Evolutionary conservation across 2,888 invertebrate species (phyloP).

Genomic region (Trachelus stipa): DNA sequence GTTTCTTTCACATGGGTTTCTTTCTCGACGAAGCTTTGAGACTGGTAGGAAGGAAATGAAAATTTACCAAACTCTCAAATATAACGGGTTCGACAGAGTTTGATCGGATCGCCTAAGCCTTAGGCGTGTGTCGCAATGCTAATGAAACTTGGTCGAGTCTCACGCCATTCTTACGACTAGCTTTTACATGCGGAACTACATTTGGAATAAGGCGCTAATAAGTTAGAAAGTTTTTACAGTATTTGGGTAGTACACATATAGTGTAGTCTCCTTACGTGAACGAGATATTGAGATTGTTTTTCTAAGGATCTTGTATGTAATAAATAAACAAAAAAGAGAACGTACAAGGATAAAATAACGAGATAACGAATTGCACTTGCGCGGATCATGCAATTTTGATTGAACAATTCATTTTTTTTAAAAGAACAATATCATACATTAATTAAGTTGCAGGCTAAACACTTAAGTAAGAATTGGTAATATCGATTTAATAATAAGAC

Average conservation of each 20-base stretch:
- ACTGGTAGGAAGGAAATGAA: neutral
- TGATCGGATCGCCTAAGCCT: neutral
- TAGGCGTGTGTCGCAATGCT: neutral
- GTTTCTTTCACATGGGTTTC: neutral
- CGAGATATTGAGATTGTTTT: neutral
- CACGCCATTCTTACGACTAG: neutral
- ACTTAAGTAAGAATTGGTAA: neutral
- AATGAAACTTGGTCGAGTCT: neutral
- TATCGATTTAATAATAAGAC: neutral
- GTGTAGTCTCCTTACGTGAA: neutral
- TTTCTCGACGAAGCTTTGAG: neutral
- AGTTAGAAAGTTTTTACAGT: neutral
- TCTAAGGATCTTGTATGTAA: neutral
- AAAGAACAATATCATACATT: neutral
- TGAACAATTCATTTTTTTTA: neutral
- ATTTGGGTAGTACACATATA: neutral
- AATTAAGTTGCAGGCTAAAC: neutral
- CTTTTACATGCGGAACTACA: neutral
- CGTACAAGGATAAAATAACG: neutral
- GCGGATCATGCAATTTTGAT: neutral
- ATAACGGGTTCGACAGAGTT: neutral
- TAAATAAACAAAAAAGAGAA: neutral
- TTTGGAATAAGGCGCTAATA: neutral
- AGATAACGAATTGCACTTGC: neutral
- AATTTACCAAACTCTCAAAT: neutral